Conservation (phyloP, 2,113 vertebrate genomes). For the Ellobius talpinus region DNA sequence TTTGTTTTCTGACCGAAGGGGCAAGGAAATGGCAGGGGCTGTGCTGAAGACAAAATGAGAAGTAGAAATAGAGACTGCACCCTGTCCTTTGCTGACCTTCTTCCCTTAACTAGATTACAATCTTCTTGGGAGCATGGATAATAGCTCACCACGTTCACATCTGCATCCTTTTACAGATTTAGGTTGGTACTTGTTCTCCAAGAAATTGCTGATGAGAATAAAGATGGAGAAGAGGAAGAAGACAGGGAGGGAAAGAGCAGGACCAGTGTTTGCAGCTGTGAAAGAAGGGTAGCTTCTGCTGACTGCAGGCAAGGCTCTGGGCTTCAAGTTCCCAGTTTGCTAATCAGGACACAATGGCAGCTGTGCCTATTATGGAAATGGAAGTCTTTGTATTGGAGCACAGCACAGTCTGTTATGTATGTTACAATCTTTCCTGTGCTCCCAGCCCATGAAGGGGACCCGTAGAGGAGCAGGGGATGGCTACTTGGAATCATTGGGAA, state of each 20-base stretch:
- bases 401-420: background rate
- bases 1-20: background rate
- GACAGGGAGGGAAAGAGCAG: background rate
- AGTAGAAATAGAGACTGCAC: slow-evolving; percentile 26
- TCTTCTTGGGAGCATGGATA: background rate
- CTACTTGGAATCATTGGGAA: background rate
- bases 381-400: background rate
- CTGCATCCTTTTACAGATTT: background rate
- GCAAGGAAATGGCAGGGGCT: background rate
- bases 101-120: slow-evolving; percentile 28
- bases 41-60: slow-evolving; percentile 15
- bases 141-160: slow-evolving; percentile 3
- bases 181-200: slow-evolving; percentile 23
- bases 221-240: slow-evolving; percentile 7
- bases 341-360: background rate
- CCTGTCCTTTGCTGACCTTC: slow-evolving; percentile 4
- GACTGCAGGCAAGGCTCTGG: background rate
- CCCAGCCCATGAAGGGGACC: background rate
- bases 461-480: background rate
- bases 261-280: background rate
- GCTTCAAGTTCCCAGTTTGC: background rate
- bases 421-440: slow-evolving; percentile 1
- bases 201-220: slow-evolving; percentile 17
- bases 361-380: background rate
- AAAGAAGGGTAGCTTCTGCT: background rate